Evolutionary conservation across 2,888 invertebrate genomes (phyloP).

Genomic region (Aethes cnicana): DNA sequence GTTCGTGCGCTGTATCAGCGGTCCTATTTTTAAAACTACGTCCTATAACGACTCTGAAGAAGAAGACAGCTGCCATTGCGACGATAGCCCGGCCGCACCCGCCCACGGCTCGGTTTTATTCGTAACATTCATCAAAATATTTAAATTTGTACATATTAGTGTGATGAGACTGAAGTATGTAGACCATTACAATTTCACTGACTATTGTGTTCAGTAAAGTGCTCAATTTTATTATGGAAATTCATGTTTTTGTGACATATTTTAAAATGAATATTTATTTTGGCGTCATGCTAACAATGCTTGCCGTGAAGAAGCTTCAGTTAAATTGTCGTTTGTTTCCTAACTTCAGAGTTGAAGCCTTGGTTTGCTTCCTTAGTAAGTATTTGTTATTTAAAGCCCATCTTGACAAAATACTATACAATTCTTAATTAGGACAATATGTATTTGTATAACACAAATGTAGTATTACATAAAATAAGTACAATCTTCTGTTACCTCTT

Average conservation of each 20-base stretch:
- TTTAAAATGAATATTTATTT: constrained; percentile 4
- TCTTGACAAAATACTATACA: constrained; percentile 1
- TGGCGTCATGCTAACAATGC: not conserved
- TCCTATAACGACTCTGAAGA: constrained; percentile 84
- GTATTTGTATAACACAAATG: constrained; percentile 50
- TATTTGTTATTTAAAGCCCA: constrained; percentile 1
- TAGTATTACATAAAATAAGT: constrained; percentile 73
- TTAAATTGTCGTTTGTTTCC: constrained; percentile 47
- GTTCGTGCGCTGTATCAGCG: constrained; percentile 93
- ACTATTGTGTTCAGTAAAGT: constrained; percentile 53
- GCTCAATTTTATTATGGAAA: constrained; percentile 51
- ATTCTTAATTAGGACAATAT: constrained; percentile 41
- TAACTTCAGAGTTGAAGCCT: constrained; percentile 38
- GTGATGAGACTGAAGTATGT: constrained; percentile 80
- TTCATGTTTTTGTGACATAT: constrained; percentile 6
- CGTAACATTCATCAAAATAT: constrained; percentile 76
- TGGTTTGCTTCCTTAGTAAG: not conserved
- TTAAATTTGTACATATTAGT: constrained; percentile 80
- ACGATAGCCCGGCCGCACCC: constrained; percentile 75
- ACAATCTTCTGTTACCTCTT: constrained; percentile 81
- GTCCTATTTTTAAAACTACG: constrained; percentile 91
- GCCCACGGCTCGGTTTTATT: constrained; percentile 83
- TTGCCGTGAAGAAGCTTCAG: constrained; percentile 46
- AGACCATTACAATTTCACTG: constrained; percentile 70
- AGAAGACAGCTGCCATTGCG: constrained; percentile 77